These are phyloP conservation scores for Cephus runcator DNA, from an alignment of 2,888 invertebrate species.

Conservation along the genomic window DNA sequence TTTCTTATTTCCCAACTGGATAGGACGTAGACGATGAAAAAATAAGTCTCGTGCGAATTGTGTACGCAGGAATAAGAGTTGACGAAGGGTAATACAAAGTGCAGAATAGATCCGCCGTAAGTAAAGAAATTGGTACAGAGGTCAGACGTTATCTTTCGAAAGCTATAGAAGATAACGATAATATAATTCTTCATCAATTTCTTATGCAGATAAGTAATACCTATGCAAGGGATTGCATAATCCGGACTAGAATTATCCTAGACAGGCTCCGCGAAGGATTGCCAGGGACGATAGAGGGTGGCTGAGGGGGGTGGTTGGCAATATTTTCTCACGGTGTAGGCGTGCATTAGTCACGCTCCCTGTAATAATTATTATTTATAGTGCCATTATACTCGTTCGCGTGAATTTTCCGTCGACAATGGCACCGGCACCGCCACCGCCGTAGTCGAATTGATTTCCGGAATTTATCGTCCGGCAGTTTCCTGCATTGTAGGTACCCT, in stretches of 20 bases:
- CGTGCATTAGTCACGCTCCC: conserved; percentile 18
- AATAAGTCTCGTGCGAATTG: background rate
- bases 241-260: background rate
- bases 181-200: background rate
- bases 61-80: background rate
- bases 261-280: background rate
- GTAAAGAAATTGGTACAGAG: background rate
- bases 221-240: background rate
- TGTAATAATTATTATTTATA: conserved; percentile 22
- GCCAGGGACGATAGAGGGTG: background rate
- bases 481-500: background rate
- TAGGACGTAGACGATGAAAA: too few relatives aligned
- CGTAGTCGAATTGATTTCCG: conserved; percentile 13
- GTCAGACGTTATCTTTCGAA: too few relatives aligned
- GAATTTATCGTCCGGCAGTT: conserved; percentile 7
- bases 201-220: background rate
- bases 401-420: background rate
- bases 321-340: background rate
- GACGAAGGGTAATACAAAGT: background rate
- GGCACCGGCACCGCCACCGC: background rate
- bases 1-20: background rate
- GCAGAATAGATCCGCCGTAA: background rate
- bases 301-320: background rate
- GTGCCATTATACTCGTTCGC: conserved; percentile 18
- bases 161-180: too few relatives aligned